Evolutionary conservation across 53 echinoderm and acorn worm species (phyloP).

Genomic region (Henricia sp.): DNA sequence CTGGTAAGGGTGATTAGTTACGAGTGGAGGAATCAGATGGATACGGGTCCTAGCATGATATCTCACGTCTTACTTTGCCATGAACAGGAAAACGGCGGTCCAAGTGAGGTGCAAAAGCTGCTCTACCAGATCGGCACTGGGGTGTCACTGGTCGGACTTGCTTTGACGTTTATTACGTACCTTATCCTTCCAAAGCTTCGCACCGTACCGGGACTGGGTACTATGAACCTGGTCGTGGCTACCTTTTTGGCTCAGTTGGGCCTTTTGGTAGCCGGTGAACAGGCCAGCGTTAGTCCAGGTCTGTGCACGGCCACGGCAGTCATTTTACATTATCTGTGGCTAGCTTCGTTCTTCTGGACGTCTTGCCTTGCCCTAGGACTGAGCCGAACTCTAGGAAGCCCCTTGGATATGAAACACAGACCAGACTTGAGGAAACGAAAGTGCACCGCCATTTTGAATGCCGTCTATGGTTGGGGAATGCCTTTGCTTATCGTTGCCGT

Average conservation of each 20-base stretch:
- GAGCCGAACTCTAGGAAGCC: slow-evolving; percentile 40
- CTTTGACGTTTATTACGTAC: slow-evolving; percentile 62
- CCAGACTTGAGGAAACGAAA: neutral
- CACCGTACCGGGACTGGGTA: slow-evolving; percentile 50
- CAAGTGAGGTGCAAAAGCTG: neutral
- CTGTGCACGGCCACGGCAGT: slow-evolving; percentile 32
- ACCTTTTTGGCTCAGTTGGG: slow-evolving; percentile 54
- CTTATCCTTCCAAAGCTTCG: slow-evolving; percentile 27
- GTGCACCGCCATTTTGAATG: neutral
- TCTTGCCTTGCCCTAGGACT: slow-evolving; percentile 47
- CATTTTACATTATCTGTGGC: slow-evolving; percentile 49
- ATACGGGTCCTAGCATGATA: neutral
- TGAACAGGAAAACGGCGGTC: neutral
- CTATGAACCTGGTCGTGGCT: slow-evolving; percentile 61
- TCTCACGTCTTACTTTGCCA: neutral
- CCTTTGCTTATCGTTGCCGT: slow-evolving; percentile 15
- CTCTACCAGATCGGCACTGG: slow-evolving; percentile 35
- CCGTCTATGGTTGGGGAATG: slow-evolving; percentile 45
- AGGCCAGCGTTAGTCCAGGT: neutral
- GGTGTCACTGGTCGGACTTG: slow-evolving; percentile 40
- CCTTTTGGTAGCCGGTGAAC: slow-evolving; percentile 6
- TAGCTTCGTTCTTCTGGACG: slow-evolving; percentile 56
- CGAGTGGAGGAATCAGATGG: neutral
- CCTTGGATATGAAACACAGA: slow-evolving; percentile 7
- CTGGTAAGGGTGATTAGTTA: neutral